Evolutionary conservation across 2,888 invertebrate genomes (phyloP), one percentile per base, ranked within the genome.

Genomic region (Suillia variegata): DNA sequence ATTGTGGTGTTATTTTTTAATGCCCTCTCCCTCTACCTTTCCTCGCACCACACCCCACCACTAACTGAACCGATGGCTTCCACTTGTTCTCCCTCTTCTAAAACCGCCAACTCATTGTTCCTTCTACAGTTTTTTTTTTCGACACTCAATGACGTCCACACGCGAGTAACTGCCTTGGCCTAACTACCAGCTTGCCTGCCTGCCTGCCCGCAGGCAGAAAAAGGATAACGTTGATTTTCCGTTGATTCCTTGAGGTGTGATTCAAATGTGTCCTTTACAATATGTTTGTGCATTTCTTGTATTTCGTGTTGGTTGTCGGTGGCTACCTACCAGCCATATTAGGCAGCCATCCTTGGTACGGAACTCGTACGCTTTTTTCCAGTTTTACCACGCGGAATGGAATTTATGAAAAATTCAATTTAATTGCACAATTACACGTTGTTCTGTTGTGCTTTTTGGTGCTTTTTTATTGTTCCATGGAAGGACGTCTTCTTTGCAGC

Each of bases 381-480:
- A n/a, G n/a, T n/a, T n/a, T 56, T 42, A 22, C 38, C 15, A 22
- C 38, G 47, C 57, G 54, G 5, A 45, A 45, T 59, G 66, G 70
- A 70, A 76, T 75, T 75, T 78, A 78, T 78, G 73, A 79, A 78
- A 78, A 79, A 80, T 80, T 80, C 79, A 80, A 79, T 80, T 80
- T 80, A 79, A 80, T 77, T 78, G 73, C 73, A 68, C 73, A 72
- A 77, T 77, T 77, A 77, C 77, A 77, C 71, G 70, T 77, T 77
- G 73, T 70, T 63, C 66, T 50, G 17, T 33, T 12, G 2, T 33
- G 31, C 26, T 33, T 33, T 56, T 63, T 31, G 33, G 45, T 65
- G 58, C 38, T 57, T 54, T n/a, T 62, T 53, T 62, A 62, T 6
- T 63, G 61, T 8, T 38, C 4, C 4, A 8, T 38, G 38, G 18